A percentile compares a stretch with the other conserved stretches of the same genome.
Conservation (phyloP, 23 tunicate species). For the Trididemnum clinides region DNA sequence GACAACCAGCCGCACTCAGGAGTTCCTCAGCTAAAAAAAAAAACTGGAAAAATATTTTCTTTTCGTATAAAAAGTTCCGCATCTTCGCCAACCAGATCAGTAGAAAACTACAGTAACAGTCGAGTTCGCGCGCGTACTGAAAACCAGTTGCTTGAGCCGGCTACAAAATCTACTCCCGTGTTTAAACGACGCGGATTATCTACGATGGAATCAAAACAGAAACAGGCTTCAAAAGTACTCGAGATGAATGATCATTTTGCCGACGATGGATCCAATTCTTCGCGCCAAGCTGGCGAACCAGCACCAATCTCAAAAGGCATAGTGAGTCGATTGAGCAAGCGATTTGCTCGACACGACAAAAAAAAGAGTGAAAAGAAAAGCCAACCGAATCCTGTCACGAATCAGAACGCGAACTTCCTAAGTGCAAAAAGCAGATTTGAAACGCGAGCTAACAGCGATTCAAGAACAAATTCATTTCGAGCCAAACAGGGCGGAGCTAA, state of each 20-base stretch:
- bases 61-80: background rate
- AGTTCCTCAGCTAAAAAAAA: background rate
- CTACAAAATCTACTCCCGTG: background rate
- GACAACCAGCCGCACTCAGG: background rate
- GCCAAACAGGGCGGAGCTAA: no score
- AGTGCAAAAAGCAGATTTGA: slow-evolving; percentile 34
- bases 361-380: background rate
- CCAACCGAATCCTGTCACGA: background rate
- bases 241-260: slow-evolving; percentile 30
- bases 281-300: slow-evolving; percentile 13
- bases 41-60: background rate
- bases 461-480: background rate
- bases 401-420: background rate
- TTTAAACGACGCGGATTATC: background rate
- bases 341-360: slow-evolving; percentile 25
- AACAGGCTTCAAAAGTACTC: slow-evolving; percentile 11
- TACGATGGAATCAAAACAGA: background rate
- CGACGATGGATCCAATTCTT: background rate
- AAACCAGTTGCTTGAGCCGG: background rate
- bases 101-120: background rate
- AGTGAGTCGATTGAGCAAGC: slow-evolving; percentile 56
- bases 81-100: background rate
- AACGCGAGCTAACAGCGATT: background rate
- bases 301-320: slow-evolving; percentile 33
- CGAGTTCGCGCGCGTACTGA: background rate